Evolutionary conservation across 2,888 invertebrate species (phyloP).

Genomic region (Lasioglossum figueresi): DNA sequence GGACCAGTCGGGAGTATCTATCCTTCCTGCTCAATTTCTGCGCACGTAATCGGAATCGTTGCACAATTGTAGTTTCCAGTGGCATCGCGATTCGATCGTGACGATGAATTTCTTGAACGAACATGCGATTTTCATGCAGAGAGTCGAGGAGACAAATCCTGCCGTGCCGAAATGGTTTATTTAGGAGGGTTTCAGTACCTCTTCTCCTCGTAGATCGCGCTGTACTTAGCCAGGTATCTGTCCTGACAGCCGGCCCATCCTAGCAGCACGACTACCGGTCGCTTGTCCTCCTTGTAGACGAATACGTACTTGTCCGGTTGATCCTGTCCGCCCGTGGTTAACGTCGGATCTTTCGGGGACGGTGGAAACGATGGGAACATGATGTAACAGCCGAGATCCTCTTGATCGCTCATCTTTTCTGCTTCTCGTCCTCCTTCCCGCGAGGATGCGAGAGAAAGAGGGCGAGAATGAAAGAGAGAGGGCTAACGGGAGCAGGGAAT

Average conservation of each 20-base stretch:
- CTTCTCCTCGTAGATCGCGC: conserved; percentile 90
- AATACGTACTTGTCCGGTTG: conserved; percentile 85
- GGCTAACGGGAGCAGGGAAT: background rate
- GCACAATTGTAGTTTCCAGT: background rate
- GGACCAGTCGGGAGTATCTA: background rate
- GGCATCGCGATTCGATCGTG: background rate
- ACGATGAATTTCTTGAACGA: background rate
- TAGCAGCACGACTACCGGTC: conserved; percentile 89
- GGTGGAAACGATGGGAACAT: conserved; percentile 86
- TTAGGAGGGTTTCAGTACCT: conserved; percentile 84
- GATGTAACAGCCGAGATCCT: conserved; percentile 87
- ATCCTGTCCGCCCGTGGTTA: conserved; percentile 67
- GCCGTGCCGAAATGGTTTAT: background rate
- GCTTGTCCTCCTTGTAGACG: conserved; percentile 86
- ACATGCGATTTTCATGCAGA: background rate
- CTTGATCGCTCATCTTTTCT: conserved; percentile 78
- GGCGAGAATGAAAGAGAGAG: conserved; percentile 17
- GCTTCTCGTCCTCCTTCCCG: conserved; percentile 55
- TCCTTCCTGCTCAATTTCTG: background rate
- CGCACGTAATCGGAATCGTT: background rate
- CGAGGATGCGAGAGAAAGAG: conserved; percentile 49
- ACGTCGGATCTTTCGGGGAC: conserved; percentile 70
- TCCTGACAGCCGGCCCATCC: conserved; percentile 94
- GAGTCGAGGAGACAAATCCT: background rate
- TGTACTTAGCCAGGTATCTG: conserved; percentile 91